These are phyloP conservation scores for Dolichallabes microphthalmus DNA, from an alignment of 2,113 vertebrate species.

Conservation along the genomic window DNA sequence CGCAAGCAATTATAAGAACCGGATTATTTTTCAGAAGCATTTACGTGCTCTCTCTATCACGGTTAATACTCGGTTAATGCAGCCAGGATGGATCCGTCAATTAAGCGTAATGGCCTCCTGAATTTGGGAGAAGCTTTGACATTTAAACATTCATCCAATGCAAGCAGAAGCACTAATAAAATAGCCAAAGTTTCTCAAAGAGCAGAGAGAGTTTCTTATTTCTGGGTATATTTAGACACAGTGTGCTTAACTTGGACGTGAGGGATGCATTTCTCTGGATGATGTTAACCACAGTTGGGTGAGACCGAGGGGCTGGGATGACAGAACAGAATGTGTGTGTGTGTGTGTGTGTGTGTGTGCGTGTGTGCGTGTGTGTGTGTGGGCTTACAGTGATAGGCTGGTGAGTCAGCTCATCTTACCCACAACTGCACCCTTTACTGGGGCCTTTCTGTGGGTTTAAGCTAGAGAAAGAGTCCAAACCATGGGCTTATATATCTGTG, in stretches of 20 bases:
- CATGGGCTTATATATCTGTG: conserved; percentile 44
- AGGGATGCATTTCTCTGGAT: conserved; percentile 27
- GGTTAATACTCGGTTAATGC: background rate
- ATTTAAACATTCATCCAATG: background rate
- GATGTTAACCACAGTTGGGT: conserved; percentile 37
- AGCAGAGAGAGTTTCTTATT: conserved; percentile 15
- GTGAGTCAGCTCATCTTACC: conserved; percentile 42
- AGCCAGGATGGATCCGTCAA: background rate
- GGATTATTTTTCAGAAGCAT: conserved; percentile 31
- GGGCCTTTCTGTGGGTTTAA: conserved; percentile 44
- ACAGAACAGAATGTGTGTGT: conserved; percentile 5
- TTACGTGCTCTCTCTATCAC: conserved; percentile 14
- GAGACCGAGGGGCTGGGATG: conserved; percentile 26
- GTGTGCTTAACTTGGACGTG: conserved; percentile 33
- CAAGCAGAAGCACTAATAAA: background rate
- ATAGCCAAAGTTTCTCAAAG: background rate
- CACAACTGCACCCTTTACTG: conserved; percentile 32
- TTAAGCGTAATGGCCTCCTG: background rate
- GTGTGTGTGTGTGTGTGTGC: conserved; percentile 18
- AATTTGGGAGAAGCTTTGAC: background rate
- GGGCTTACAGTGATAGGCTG: conserved; percentile 24
- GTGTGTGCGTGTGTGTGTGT: conserved; percentile 16
- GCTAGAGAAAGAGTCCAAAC: conserved; percentile 29
- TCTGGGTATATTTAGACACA: conserved; percentile 12
- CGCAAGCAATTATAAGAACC: conserved; percentile 22